Base-by-base conservation (phyloP, 2,113 vertebrate genomes). In the Oncorhynchus masou region DNA sequence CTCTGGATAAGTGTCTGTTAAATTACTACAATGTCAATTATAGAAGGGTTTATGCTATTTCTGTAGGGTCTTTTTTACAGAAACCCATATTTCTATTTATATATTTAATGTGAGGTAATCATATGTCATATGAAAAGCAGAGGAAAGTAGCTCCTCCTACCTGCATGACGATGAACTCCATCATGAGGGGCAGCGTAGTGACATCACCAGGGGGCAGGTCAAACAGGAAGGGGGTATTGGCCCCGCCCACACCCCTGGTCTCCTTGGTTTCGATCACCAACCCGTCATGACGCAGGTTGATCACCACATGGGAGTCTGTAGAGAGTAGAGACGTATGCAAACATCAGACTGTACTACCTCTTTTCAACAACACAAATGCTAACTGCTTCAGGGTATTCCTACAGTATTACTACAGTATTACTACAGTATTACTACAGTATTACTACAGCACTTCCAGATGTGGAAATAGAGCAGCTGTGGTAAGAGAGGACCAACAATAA, bases 191-290 rank as follows among this genome's bases (percentile, higher is more conserved):
- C 15, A 92, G 84, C 51, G 90, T 83, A 66, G 71, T 81, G 75
- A 91, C 80, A 81, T 93, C 90, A 79, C 91, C 92, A 0, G 87
- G 6, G 0, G 94, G 93, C 12, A 93, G 8, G 60, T 71, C 91
- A 79, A 95, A 94, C 27, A 94, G 83, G 83, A 95, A 92, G 1
- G 92, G 90, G 1, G 74, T 81, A n/a, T 68, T 90, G 75, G 74
- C 85, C 4, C 91, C 68, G 0, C 72, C 70, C 0, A 69, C 13
- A 0, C 77, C 71, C 65, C 84, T 86, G 66, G 86, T 93, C 80
- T 92, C 86, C 79, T 87, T 91, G 31, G 84, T 90, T 71, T 84
- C 81, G 0, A 92, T 70, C 25, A 92, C 2, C 20, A n/a, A 70
- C 13, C 91, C 88, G 0, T 87, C 5, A 0, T 88, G 86, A 70